A percentile compares a stretch with the other conserved stretches of the same genome.
Evolutionary conservation across 30 jellyfish, hydroid and myxozoan species (phyloP).

Genomic region (Chironex yamaguchii): DNA sequence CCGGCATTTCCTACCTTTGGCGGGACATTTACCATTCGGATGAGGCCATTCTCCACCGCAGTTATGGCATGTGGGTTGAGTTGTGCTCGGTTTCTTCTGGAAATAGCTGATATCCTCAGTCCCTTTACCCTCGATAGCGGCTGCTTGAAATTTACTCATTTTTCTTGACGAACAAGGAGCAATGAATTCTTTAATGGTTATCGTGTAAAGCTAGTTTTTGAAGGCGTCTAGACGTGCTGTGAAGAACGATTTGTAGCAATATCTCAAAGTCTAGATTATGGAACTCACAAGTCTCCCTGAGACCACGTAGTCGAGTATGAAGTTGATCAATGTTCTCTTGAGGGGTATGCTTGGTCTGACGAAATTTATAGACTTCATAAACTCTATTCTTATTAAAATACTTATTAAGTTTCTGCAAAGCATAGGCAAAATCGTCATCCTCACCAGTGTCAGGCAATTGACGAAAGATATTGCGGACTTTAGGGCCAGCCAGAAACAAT

Average conservation of each 20-base stretch:
- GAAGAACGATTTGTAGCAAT: neutral
- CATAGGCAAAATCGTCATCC: constrained; percentile 2
- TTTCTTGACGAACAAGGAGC: no score
- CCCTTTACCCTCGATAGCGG: constrained; percentile 1
- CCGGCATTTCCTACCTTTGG: constrained; percentile 36
- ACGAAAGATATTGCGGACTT: constrained; percentile 41
- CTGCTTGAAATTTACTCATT: constrained; percentile 24
- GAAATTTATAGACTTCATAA: constrained; percentile 30
- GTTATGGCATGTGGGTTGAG: neutral
- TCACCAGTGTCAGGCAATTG: constrained; percentile 48
- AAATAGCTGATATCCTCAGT: neutral
- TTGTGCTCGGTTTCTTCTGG: neutral
- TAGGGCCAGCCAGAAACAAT: constrained; percentile 8
- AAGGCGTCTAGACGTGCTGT: neutral
- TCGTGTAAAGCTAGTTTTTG: constrained; percentile 7
- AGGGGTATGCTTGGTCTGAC: constrained; percentile 28
- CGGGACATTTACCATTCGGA: constrained; percentile 6
- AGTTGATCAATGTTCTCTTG: constrained; percentile 11
- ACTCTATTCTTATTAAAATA: constrained; percentile 6
- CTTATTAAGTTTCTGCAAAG: constrained; percentile 2
- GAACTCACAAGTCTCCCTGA: constrained; percentile 36
- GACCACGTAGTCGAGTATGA: constrained; percentile 46
- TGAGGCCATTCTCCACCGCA: constrained; percentile 15
- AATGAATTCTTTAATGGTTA: no score
- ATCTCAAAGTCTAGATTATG: constrained; percentile 9